Percentiles rank a stretch among this genome's conserved stretches.
phyloP scores from a whole-genome alignment of 2,797 vertebrate genomes.

The Poecilia gillii region DNA sequence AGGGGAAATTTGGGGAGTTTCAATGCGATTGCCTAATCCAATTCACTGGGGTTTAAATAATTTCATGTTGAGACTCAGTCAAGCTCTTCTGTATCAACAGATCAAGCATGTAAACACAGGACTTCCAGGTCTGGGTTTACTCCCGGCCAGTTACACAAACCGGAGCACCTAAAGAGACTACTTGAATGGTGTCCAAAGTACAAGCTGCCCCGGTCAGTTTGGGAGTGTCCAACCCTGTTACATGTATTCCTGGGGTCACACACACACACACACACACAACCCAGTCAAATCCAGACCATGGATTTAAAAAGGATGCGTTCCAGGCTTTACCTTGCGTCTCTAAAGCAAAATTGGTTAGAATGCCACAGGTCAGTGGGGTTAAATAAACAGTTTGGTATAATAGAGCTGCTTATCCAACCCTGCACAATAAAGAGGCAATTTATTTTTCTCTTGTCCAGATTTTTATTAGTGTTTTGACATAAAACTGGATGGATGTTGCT shows the following conservation, averaged over 20 bases:
- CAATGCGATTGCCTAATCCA: background rate
- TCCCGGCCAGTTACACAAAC: constrained; percentile 61
- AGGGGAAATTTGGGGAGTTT: background rate
- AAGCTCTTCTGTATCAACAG: constrained; percentile 40
- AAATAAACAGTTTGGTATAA: background rate
- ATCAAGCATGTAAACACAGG: constrained; percentile 71
- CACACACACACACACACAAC: background rate
- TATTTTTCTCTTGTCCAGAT: background rate
- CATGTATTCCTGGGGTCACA: background rate
- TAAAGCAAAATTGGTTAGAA: background rate
- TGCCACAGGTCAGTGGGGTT: background rate
- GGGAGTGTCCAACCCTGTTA: constrained; percentile 37
- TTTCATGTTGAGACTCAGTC: background rate
- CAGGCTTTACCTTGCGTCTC: background rate
- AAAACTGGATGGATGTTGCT: constrained; percentile 32
- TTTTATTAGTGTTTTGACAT: constrained; percentile 49
- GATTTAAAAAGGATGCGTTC: background rate
- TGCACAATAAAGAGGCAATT: no score
- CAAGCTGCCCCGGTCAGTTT: constrained; percentile 45
- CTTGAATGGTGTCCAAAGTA: constrained; percentile 59
- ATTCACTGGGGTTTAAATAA: background rate
- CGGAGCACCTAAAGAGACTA: constrained; percentile 30
- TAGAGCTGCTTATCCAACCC: background rate
- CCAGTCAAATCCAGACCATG: background rate
- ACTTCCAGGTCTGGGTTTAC: constrained; percentile 68